A percentile compares a stretch with the other conserved stretches of the same genome.
Conservation (phyloP, 2,113 vertebrate species). For the Puma concolor region DNA sequence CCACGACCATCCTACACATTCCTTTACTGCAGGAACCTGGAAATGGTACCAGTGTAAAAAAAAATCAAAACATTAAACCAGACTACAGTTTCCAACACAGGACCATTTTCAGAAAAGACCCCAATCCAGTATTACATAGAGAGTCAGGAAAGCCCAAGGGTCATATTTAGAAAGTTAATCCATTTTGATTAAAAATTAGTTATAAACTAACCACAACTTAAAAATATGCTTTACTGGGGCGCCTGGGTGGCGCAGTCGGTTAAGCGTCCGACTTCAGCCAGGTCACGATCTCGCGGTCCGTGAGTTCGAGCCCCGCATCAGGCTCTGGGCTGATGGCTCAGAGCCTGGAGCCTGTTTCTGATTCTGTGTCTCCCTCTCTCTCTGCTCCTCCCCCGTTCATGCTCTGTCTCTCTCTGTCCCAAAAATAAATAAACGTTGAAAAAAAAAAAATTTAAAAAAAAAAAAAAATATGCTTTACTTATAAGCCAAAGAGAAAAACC, state of each 20-base stretch:
- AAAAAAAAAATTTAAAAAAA: no score
- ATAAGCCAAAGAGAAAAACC: not conserved
- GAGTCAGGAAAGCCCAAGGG: not conserved
- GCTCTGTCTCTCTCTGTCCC: no score
- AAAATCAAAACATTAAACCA: not conserved
- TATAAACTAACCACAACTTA: not conserved
- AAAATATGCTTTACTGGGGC: not conserved
- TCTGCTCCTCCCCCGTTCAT: no score
- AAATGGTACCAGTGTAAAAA: not conserved
- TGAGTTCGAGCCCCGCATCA: no score
- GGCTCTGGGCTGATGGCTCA: no score
- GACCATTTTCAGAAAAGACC: not conserved
- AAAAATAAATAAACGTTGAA: no score
- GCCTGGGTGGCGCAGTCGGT: no score
- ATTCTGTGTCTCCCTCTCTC: no score
- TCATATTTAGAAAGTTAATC: not conserved
- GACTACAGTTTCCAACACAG: not conserved
- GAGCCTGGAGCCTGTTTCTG: no score
- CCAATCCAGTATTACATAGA: not conserved
- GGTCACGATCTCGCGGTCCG: no score
- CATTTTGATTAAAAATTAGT: constrained; percentile 9
- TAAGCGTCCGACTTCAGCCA: no score
- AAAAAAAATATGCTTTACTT: not conserved
- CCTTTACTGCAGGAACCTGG: not conserved
- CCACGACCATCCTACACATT: no score